A percentile compares a stretch with the other conserved stretches of the same genome.
These are phyloP conservation scores for Oscheius myriophilus DNA, from an alignment of 2,888 invertebrate species.

Conservation along the genomic window DNA sequence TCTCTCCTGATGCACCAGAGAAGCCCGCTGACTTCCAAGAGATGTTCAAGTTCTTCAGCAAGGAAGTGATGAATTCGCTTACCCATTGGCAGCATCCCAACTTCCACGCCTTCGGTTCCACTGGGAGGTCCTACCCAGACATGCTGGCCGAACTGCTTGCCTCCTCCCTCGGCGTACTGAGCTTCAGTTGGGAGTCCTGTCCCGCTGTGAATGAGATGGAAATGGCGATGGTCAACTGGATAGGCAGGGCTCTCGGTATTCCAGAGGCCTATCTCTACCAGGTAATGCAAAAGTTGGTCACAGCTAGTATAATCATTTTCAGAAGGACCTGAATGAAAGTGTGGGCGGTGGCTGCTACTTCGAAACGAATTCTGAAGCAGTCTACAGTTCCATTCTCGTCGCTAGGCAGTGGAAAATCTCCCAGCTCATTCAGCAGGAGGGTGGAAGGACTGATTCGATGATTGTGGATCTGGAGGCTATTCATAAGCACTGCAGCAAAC, in stretches of 20 bases:
- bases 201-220: constrained; percentile 39
- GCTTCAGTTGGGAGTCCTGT: constrained; percentile 85
- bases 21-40: constrained; percentile 63
- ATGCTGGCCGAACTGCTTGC: constrained; percentile 21
- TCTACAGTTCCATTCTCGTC: constrained; percentile 87
- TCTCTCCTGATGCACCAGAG: neutral
- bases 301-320: too few species aligned
- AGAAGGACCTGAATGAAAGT: constrained; percentile 5
- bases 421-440: constrained; percentile 71
- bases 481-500: constrained; percentile 12
- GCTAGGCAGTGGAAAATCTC: constrained; percentile 88
- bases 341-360: constrained; percentile 70
- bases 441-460: too few species aligned
- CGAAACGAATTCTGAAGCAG: constrained; percentile 93
- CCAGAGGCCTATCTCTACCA: constrained; percentile 29
- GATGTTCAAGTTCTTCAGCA: constrained; percentile 71
- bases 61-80: constrained; percentile 62
- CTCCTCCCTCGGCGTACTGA: constrained; percentile 82
- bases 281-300: too few species aligned
- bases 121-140: constrained; percentile 74
- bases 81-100: constrained; percentile 99
- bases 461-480: constrained; percentile 13
- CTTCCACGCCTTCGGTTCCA: constrained; percentile 98
- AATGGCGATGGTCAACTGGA: constrained; percentile 34
- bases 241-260: constrained; percentile 32